Evolutionary conservation across 2,888 invertebrate genomes (phyloP).

Genomic region (Stictocephala bisonia): DNA sequence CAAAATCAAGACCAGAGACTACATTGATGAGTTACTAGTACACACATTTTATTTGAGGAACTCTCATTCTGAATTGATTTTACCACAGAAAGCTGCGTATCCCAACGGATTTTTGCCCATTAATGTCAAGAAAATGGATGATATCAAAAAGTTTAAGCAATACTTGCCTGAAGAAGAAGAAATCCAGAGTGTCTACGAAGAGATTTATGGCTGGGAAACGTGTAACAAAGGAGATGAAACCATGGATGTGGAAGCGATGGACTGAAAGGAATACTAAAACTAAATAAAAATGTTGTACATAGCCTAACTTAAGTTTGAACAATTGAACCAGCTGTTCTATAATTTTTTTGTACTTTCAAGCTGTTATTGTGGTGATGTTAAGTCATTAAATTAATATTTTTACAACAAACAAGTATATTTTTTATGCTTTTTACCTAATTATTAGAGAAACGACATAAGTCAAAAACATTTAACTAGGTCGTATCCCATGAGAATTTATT

Average conservation of each 20-base stretch:
- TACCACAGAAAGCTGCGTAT: constrained; percentile 22
- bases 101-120: constrained; percentile 33
- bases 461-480: no score
- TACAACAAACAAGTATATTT: no score
- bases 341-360: no score
- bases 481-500: no score
- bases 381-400: no score
- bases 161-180: constrained; percentile 39
- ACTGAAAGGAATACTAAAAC: no score
- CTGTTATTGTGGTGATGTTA: no score
- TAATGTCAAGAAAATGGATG: constrained; percentile 22
- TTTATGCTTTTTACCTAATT: no score
- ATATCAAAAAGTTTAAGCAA: constrained; percentile 22
- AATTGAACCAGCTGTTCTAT: no score
- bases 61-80: neutral
- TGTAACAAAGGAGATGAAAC: neutral
- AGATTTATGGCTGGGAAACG: constrained; percentile 21
- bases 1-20: constrained; percentile 1
- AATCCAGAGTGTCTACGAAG: constrained; percentile 26
- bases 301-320: no score
- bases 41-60: constrained; percentile 31
- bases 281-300: no score
- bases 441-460: no score
- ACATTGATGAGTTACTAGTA: constrained; percentile 23
- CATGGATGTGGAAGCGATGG: neutral